Base-by-base conservation (phyloP, 2,888 invertebrate genomes). In the Rhagonycha fulva region DNA sequence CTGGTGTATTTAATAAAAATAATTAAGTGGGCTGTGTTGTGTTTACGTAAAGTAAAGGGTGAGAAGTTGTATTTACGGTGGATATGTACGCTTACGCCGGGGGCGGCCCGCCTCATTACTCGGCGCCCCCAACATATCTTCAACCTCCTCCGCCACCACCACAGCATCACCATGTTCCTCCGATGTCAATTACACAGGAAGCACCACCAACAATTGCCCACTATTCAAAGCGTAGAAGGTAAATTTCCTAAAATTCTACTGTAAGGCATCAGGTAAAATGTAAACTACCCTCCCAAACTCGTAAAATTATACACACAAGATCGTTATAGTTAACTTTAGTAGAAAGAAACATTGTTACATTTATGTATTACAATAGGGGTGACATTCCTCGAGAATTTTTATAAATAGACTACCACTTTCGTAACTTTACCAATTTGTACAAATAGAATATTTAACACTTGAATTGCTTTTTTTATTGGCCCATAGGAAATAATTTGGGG, bases 31-130 rank as follows among this genome's bases (percentile, higher is more conserved):
- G 71, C 62, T 63, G 75, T 76, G 71, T 70, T 60, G 73, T 73
- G 63, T 71, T 30, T 74, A 68, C 71, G 68, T 62, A 71, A 67
- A 47, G 12, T 62, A 74, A 68, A 47, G 63, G 72, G 30, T 70
- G 62, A 75, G 71, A 76, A 70, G 78, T 77, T 83, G 82, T 80
- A 79, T 76, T 80, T 78, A 79, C 81, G 82, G 84, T 84, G 83
- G 83, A 85, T 84, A 89, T 89, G 89, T 89, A 89, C 87, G 87
- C 89, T 81, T 89, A 88, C 83, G 88, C 88, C 79, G 88, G 87
- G 84, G 88, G 87, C 83, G 87, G 86, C 79, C 88, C 87, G 81
- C 87, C 87, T 75, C 88, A 88, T 82, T 88, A 88, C 80, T 87
- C 88, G 83, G 87, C 88, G 81, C 88, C 88, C 80, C 87, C 88